A percentile compares a stretch with the other conserved stretches of the same genome.
Evolutionary conservation across 2,113 vertebrate genomes (phyloP).

Genomic region (Meleagris gallopavo): DNA sequence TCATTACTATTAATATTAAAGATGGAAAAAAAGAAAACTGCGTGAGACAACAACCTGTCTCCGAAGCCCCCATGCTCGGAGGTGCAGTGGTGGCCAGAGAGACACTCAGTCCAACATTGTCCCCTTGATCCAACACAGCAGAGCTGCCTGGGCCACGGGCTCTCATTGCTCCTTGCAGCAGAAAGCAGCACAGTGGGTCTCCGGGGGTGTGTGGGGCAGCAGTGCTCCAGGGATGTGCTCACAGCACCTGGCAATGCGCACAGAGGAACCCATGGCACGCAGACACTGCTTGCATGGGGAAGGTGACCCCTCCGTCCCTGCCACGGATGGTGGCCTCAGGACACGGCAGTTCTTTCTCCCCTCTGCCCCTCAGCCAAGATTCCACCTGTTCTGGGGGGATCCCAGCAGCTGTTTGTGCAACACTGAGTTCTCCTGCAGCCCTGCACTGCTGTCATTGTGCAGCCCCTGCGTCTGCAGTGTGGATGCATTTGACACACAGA

Average conservation of each 20-base stretch:
- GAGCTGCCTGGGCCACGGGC: not conserved
- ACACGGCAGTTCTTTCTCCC: conserved; percentile 15
- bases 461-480: not conserved
- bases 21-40: conserved; percentile 69
- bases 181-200: not conserved
- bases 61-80: not conserved
- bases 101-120: not conserved
- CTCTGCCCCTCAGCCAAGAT: not conserved
- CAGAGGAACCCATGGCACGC: rapidly evolving
- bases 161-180: not conserved
- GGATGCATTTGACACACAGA: rapidly evolving
- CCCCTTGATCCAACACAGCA: not conserved
- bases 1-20: conserved; percentile 89
- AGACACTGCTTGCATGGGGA: not conserved
- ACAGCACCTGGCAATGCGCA: not conserved
- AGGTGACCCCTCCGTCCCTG: not conserved
- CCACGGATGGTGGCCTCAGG: conserved; percentile 39
- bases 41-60: conserved; percentile 70
- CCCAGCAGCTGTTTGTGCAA: no score
- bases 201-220: not conserved
- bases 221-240: not conserved
- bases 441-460: not conserved
- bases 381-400: not conserved
- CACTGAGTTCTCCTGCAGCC: not conserved
- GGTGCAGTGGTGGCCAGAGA: not conserved